Evolutionary conservation across 2,113 vertebrate species (phyloP), one percentile per base, ranked within the genome.

Genomic region (Hemicordylus capensis): DNA sequence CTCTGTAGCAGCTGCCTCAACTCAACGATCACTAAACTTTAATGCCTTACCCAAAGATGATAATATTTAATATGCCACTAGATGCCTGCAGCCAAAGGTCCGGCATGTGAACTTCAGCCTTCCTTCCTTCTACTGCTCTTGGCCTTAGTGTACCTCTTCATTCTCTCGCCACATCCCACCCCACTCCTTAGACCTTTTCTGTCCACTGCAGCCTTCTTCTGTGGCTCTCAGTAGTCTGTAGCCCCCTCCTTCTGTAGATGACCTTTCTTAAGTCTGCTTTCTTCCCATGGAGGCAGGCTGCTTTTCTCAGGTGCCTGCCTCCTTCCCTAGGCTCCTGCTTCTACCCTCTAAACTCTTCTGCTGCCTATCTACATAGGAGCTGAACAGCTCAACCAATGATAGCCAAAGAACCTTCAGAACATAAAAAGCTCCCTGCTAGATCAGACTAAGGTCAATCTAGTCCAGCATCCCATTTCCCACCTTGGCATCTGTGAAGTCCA

Each of bases 31-130:
- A 37, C 48, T 31, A 4, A 2, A 59, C n/a, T 5, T 8, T 3
- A 7, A 28, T 0, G 4, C 0, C 0, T 54, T 17, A 34, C 7
- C 28, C 22, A 69, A 28, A 15, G 14, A 6, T 0, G 3, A 0
- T 0, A 48, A 1, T 2, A 37, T 48, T 34, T 39, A 1, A 39
- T 0, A 5, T 54, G 44, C 58, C 4, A 1, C 24, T 20, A 37
- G 74, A 37, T 44, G 8, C 26, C 31, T 17, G 11, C 37, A 70
- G 20, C 20, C 37, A 20, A 10, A 34, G 4, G 9, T 70, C 34
- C n/a, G 61, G 61, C 31, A 42, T 24, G 67, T 70, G 20, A 70
- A 24, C 39, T 26, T 26, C 19, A 42, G 8, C 6, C 24, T 15
- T 37, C 66, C 63, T 69, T 4, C 17, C 15, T 17, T 20, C 34